These are phyloP conservation scores for Drosophila ustulata DNA, from an alignment of 2,888 invertebrate species.

Conservation along the genomic window DNA sequence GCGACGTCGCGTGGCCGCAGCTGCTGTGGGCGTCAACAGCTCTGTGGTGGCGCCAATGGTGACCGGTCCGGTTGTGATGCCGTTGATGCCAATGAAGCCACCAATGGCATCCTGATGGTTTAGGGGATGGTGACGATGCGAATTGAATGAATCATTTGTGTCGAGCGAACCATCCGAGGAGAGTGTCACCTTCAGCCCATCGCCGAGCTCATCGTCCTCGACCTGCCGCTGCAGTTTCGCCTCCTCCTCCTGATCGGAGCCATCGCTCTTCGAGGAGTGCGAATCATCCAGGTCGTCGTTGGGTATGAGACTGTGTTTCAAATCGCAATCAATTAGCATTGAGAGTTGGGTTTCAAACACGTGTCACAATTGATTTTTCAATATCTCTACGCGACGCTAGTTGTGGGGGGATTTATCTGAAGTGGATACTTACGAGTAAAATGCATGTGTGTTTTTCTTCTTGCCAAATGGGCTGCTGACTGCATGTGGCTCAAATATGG, in stretches of 20 bases:
- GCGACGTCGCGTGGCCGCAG: constrained; percentile 87
- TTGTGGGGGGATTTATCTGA: not conserved
- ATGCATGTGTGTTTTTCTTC: constrained; percentile 87
- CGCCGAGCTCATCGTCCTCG: constrained; percentile 85
- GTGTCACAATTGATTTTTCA: constrained; percentile 17
- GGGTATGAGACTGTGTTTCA: constrained; percentile 90
- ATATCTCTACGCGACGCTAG: not conserved
- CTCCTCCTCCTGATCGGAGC: constrained; percentile 88
- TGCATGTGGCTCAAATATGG: constrained; percentile 88
- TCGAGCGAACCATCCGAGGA: constrained; percentile 82
- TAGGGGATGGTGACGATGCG: constrained; percentile 81
- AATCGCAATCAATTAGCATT: constrained; percentile 7
- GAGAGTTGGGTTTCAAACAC: not conserved
- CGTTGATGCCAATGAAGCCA: constrained; percentile 80
- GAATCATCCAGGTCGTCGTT: constrained; percentile 92
- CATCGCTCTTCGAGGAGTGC: constrained; percentile 91
- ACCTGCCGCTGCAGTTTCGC: constrained; percentile 79
- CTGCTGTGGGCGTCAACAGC: constrained; percentile 62
- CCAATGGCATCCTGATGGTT: constrained; percentile 83
- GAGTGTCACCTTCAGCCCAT: constrained; percentile 83
- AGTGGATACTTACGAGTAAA: constrained; percentile 92
- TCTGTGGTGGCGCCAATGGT: constrained; percentile 61
- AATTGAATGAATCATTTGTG: constrained; percentile 82
- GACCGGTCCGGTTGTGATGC: constrained; percentile 53
- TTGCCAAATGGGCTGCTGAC: constrained; percentile 87